Evolutionary conservation across 1,140 invertebrate species (phyloP).

Genomic region (Drosophila quadrilineata): DNA sequence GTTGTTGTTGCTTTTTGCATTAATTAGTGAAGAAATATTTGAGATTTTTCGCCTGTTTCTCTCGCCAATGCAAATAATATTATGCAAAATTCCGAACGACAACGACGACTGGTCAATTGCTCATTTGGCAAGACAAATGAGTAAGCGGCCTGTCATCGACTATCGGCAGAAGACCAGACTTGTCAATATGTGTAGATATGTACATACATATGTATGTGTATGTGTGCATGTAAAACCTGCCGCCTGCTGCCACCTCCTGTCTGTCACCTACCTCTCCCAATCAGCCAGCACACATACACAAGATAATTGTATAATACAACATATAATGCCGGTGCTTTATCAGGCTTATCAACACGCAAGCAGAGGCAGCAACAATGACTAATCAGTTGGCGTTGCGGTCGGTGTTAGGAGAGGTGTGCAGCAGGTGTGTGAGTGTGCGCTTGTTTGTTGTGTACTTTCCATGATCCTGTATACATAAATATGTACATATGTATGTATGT

Average conservation of each 20-base stretch:
- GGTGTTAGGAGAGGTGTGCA: background rate
- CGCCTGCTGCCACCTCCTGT: slow-evolving; percentile 1
- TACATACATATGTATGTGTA: slow-evolving; percentile 6
- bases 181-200: too few species aligned
- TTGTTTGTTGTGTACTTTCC: slow-evolving; percentile 6
- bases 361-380: slow-evolving; percentile 51
- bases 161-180: slow-evolving; percentile 4
- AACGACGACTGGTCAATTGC: slow-evolving; percentile 16
- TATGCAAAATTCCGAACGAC: slow-evolving; percentile 55
- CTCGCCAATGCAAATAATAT: slow-evolving; percentile 54
- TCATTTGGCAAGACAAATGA: slow-evolving; percentile 44
- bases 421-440: slow-evolving; percentile 6
- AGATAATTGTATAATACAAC: slow-evolving; percentile 51
- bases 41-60: slow-evolving; percentile 61
- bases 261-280: slow-evolving; percentile 20
- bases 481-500: too few species aligned
- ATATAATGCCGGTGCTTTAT: slow-evolving; percentile 65
- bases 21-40: slow-evolving; percentile 77
- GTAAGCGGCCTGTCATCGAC: slow-evolving; percentile 25
- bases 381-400: slow-evolving; percentile 38
- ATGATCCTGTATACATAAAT: too few species aligned
- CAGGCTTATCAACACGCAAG: slow-evolving; percentile 62
- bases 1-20: slow-evolving; percentile 73
- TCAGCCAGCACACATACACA: too few species aligned
- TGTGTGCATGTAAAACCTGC: slow-evolving; percentile 22